phyloP scores from a whole-genome alignment of 2,888 invertebrate species.

The Xestoiulus laeticollis region DNA sequence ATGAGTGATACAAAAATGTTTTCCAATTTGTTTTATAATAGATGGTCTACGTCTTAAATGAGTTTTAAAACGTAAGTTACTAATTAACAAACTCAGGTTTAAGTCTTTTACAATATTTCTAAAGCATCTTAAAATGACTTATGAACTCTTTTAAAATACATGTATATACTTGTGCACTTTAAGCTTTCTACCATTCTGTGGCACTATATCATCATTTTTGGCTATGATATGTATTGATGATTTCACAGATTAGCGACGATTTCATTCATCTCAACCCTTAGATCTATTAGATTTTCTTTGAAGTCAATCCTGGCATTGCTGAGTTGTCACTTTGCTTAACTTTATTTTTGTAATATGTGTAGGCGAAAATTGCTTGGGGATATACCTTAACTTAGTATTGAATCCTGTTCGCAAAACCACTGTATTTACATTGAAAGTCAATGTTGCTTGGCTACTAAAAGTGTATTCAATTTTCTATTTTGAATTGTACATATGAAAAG shows the following conservation, averaged over 20 bases:
- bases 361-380: neutral
- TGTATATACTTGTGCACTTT: no score
- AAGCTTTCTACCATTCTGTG: neutral
- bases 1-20: neutral
- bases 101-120: no score
- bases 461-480: neutral
- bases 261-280: neutral
- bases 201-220: neutral
- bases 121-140: no score
- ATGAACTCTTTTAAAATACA: no score
- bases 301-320: neutral
- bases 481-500: neutral
- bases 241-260: neutral
- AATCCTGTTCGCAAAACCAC: neutral
- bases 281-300: neutral
- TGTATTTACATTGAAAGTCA: neutral
- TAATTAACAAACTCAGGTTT: no score
- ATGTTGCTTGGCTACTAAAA: neutral
- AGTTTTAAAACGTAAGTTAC: neutral
- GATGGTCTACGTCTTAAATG: neutral
- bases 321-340: constrained; percentile 8
- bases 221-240: neutral
- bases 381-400: no score
- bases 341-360: neutral
- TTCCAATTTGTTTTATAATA: neutral